Base-by-base conservation (phyloP, 2,888 invertebrate species). In the Tetheella fluctuosa region DNA sequence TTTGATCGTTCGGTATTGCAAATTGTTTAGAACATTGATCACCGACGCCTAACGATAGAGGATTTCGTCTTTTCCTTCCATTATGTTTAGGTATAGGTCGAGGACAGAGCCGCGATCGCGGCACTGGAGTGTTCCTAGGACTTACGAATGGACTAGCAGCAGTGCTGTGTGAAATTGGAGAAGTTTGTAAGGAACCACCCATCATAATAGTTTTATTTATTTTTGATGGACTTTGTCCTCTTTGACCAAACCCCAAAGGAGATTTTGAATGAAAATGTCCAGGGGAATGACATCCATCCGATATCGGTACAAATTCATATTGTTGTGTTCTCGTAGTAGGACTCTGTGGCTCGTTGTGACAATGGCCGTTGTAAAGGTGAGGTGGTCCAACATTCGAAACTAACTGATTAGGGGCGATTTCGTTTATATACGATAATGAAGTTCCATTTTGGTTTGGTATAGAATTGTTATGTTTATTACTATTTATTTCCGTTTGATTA, bases 261-360 rank as follows among this genome's bases (percentile, higher is more conserved):
- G 91, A 91, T 70, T 92, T 91, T 12, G 89, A 88, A 72, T 89
- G 81, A 68, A 90, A 88, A 68, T 94, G 93, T 28, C 85, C 79
- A 1, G 96, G 95, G 1, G 95, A 95, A 74, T 95, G 95, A 53
- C 96, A 95, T n/a, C 95, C 95, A 10, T 97, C 97, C 39, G 97
- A 97, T 79, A 98, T 98, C 0, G 97, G 97, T 34, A 96, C 96
- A 79, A 98, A 98, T 84, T 96, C 97, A 81, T 97, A 97, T 79
- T 96, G 96, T 81, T 96, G 95, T 55, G 96, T 94, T 64, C 96
- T 94, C 53, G 96, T 95, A 65, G 96, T 97, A 12, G 96, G 96
- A 89, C 96, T 96, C 67, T 96, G 95, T 0, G 96, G 96, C 58
- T 96, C 95, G 53, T 86, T 89, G 59, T 89, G 86, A 60, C 83